These are phyloP conservation scores for Jaculus jaculus DNA, from an alignment of 2,113 vertebrate genomes.

Conservation along the genomic window DNA sequence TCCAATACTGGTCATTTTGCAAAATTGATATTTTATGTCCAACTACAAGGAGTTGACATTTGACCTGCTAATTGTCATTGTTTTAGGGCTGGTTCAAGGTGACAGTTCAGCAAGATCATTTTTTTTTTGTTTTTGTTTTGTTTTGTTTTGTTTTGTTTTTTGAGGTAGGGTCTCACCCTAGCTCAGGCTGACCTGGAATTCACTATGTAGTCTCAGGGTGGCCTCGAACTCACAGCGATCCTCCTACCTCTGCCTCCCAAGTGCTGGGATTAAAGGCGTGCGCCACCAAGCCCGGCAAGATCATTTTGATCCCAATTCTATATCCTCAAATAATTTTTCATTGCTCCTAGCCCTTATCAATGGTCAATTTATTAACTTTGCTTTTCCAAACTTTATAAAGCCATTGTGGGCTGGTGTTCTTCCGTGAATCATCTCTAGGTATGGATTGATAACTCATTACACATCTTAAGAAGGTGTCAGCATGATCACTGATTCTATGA, in stretches of 20 bases:
- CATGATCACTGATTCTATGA: not conserved
- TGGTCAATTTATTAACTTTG: constrained; percentile 10
- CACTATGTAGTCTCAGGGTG: too few relatives aligned
- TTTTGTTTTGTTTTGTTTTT: too few relatives aligned
- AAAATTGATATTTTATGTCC: not conserved
- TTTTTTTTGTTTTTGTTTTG: too few relatives aligned
- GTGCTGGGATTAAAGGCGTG: too few relatives aligned
- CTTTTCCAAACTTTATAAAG: constrained; percentile 44
- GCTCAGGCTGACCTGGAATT: too few relatives aligned
- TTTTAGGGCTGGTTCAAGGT: not conserved
- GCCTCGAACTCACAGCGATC: too few relatives aligned
- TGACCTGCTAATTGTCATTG: not conserved
- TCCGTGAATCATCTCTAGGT: not conserved
- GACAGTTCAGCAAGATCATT: constrained; percentile 2
- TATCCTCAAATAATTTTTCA: not conserved
- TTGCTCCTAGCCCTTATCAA: not conserved
- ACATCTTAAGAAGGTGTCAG: not conserved
- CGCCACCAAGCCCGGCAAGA: too few relatives aligned
- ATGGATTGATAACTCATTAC: not conserved
- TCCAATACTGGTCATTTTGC: constrained; percentile 1
- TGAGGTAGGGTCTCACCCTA: too few relatives aligned
- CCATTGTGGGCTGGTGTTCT: not conserved
- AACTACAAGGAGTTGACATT: not conserved
- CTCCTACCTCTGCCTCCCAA: too few relatives aligned
- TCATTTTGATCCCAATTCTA: not conserved